Conservation (phyloP, 2,113 vertebrate species). For the Chroicocephalus ridibundus region DNA sequence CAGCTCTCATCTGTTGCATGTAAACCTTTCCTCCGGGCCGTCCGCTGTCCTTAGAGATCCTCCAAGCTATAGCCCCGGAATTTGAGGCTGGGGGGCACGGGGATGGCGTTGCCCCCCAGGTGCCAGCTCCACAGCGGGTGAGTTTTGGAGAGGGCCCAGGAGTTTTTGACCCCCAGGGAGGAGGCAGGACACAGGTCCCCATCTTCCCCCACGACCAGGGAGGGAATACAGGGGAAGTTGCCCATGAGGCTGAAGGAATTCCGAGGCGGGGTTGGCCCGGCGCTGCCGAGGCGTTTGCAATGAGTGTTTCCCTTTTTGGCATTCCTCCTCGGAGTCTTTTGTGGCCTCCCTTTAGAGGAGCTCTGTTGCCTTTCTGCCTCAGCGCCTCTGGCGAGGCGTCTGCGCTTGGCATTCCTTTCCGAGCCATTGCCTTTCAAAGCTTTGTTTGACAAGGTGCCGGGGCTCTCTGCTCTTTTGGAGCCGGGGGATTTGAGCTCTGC, state of each 20-base stretch:
- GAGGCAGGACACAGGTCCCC: constrained; percentile 80
- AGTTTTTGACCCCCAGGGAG: constrained; percentile 70
- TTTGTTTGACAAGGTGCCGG: constrained; percentile 52
- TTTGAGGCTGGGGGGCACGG: constrained; percentile 78
- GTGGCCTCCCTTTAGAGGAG: background rate
- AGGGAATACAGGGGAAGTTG: constrained; percentile 78
- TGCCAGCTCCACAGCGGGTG: constrained; percentile 82
- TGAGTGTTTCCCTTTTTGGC: constrained; percentile 3
- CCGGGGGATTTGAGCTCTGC: background rate
- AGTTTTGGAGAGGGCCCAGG: constrained; percentile 62
- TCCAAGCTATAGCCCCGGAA: constrained; percentile 72
- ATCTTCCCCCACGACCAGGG: constrained; percentile 80
- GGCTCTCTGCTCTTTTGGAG: background rate
- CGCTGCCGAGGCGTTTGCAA: constrained; percentile 33
- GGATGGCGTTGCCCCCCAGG: constrained; percentile 77
- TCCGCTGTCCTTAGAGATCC: constrained; percentile 27
- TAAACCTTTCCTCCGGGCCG: background rate
- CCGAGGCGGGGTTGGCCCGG: constrained; percentile 30
- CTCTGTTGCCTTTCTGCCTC: constrained; percentile 12
- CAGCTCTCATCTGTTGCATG: constrained; percentile 10
- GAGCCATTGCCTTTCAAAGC: constrained; percentile 40
- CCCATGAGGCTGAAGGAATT: constrained; percentile 78
- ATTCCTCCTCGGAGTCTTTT: background rate
- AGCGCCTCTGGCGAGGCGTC: background rate
- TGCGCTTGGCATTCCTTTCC: constrained; percentile 51